Base-by-base conservation (phyloP, 2,113 vertebrate species). In the Galemys pyrenaicus region DNA sequence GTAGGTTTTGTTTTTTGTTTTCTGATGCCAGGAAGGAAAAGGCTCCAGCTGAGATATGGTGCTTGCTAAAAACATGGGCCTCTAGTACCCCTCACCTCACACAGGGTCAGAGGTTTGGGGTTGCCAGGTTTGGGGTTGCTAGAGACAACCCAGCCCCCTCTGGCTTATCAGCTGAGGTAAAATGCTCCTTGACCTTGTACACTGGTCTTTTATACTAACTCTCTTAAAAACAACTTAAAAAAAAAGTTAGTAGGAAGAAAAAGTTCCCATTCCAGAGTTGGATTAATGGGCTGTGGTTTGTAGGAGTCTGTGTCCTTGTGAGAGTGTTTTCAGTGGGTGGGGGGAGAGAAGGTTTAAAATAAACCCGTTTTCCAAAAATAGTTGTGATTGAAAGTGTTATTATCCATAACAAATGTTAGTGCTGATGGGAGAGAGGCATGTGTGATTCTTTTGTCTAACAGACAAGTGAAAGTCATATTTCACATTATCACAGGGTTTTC, bases 381-480 rank as follows among this genome's bases (percentile, higher is more conserved):
- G 98, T 98, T 98, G 98, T 98, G 98, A 98, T 98, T 98, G 98
- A 98, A 98, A 98, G 98, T 98, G 98, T 98, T 98, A 98, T 98
- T 98, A 98, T 97, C 98, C 98, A 98, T 98, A 98, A 98, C 98
- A 98, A 98, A 98, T 98, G 98, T 98, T 98, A 98, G 97, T 96
- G 97, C 96, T 98, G 98, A 98, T 98, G 98, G 98, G 97, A 98
- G 94, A 98, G 95, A 96, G 97, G 97, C 97, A 96, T 98, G 97
- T 97, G 97, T 41, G 97, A 94, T 96, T 97, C 98, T 98, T 98
- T 97, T 96, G 97, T 98, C 97, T 98, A 97, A 97, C 97, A 98
- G 98, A 98, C 97, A 98, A 98, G 97, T 98, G 97, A 98, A 98
- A 98, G 97, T 98, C 98, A 97, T 98, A 98, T 98, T 98, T 98